Evolutionary conservation across 1,140 invertebrate genomes (phyloP).

Genomic region (Drosophila nannoptera): DNA sequence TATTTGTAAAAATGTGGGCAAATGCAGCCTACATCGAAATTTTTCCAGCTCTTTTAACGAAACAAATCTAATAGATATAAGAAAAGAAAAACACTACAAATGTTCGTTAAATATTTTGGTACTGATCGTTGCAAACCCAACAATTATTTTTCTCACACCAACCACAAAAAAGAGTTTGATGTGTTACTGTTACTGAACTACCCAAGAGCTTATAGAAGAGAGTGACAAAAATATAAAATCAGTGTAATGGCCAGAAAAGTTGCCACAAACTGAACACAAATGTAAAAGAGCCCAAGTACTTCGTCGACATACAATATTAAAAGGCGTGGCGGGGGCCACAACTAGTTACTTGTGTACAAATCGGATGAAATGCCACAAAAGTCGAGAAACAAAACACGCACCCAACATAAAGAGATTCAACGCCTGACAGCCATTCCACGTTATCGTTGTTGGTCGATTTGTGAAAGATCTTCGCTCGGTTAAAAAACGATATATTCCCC

Average conservation of each 20-base stretch:
- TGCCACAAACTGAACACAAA: too few species aligned
- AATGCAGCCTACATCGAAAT: background rate
- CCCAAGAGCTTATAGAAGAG: conserved; percentile 52
- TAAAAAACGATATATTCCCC: conserved; percentile 18
- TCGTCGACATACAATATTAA: conserved; percentile 13
- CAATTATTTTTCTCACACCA: conserved; percentile 77
- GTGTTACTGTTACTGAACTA: conserved; percentile 60
- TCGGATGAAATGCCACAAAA: conserved; percentile 20
- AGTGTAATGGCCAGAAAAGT: conserved; percentile 33
- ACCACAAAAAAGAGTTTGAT: conserved; percentile 67
- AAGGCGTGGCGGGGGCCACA: conserved; percentile 24
- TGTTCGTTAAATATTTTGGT: conserved; percentile 62
- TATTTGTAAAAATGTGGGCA: background rate
- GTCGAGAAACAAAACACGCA: conserved; percentile 26
- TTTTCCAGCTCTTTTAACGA: conserved; percentile 12
- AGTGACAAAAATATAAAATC: conserved; percentile 44
- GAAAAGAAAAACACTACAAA: conserved; percentile 40
- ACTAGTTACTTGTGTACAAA: conserved; percentile 12
- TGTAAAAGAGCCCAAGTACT: conserved; percentile 23
- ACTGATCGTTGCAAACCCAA: too few species aligned
- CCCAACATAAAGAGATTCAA: conserved; percentile 36
- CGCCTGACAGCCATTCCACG: conserved; percentile 43
- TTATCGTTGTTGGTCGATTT: conserved; percentile 39
- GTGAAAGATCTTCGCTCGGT: conserved; percentile 36
- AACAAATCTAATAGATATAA: conserved; percentile 45